Conservation (phyloP, 2,113 vertebrate species). For the Cryptoleucopteryx plumbea region DNA sequence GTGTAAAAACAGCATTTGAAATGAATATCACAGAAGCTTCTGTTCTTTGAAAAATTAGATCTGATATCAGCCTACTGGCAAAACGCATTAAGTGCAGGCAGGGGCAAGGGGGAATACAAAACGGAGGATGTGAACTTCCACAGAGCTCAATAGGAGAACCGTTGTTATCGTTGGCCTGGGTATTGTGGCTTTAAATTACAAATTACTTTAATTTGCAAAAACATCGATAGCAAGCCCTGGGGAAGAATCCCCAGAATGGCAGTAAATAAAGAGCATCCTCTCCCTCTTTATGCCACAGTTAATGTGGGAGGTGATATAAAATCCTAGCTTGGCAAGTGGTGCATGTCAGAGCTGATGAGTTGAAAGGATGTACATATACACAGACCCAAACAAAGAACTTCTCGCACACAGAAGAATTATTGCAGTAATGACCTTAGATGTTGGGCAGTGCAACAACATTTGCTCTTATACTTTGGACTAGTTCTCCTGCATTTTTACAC, state of each 20-base stretch:
- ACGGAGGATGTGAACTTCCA: background rate
- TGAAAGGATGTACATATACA: background rate
- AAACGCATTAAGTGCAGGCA: background rate
- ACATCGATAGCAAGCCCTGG: background rate
- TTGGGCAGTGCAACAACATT: background rate
- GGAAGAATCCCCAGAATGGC: background rate
- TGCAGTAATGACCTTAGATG: background rate
- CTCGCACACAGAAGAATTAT: background rate
- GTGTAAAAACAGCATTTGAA: background rate
- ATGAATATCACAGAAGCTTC: background rate
- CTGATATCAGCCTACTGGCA: background rate
- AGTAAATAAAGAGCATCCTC: conserved; percentile 39
- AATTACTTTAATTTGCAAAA: conserved; percentile 35
- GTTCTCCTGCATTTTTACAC: background rate
- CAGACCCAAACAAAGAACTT: background rate
- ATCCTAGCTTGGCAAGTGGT: background rate
- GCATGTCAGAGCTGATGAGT: background rate
- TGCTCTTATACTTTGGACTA: background rate
- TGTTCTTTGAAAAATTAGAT: conserved; percentile 20
- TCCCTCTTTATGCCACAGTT: background rate
- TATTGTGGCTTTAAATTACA: conserved; percentile 27
- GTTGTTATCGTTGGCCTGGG: background rate
- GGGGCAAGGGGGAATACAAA: background rate
- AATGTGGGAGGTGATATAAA: background rate
- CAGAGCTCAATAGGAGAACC: background rate